Evolutionary conservation across 2,113 vertebrate species (phyloP).

Genomic region (Mionectes macconnelli): DNA sequence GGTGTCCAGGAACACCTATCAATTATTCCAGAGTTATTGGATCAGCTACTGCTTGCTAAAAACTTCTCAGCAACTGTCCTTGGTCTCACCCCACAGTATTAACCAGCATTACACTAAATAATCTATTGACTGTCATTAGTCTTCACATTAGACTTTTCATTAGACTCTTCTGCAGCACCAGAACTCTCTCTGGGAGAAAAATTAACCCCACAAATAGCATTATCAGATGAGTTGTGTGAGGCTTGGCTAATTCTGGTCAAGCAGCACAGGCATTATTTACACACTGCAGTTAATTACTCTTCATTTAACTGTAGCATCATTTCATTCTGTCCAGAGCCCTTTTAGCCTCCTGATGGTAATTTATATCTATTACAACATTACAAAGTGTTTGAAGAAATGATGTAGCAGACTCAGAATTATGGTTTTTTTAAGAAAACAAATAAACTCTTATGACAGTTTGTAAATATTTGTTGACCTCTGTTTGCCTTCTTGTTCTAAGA

Average conservation of each 20-base stretch:
- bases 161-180: background rate
- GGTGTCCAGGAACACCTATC: background rate
- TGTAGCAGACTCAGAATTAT: background rate
- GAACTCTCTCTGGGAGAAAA: slow-evolving; percentile 20
- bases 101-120: background rate
- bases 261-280: slow-evolving; percentile 15
- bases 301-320: background rate
- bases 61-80: background rate
- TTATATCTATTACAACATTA: slow-evolving; percentile 43
- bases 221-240: slow-evolving; percentile 9
- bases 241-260: slow-evolving; percentile 17
- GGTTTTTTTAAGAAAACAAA: background rate
- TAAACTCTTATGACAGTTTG: background rate
- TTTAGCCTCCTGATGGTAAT: slow-evolving; percentile 24
- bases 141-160: background rate
- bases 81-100: background rate
- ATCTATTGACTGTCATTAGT: background rate
- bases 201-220: background rate
- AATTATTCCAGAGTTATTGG: background rate
- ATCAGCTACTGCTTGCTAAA: background rate
- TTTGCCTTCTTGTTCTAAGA: background rate
- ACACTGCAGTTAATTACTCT: background rate
- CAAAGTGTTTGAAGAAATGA: background rate
- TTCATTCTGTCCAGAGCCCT: slow-evolving; percentile 17
- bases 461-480: background rate